These are phyloP conservation scores for Hylyphantes graminicola DNA, from an alignment of 1,140 invertebrate genomes.

Conservation along the genomic window DNA sequence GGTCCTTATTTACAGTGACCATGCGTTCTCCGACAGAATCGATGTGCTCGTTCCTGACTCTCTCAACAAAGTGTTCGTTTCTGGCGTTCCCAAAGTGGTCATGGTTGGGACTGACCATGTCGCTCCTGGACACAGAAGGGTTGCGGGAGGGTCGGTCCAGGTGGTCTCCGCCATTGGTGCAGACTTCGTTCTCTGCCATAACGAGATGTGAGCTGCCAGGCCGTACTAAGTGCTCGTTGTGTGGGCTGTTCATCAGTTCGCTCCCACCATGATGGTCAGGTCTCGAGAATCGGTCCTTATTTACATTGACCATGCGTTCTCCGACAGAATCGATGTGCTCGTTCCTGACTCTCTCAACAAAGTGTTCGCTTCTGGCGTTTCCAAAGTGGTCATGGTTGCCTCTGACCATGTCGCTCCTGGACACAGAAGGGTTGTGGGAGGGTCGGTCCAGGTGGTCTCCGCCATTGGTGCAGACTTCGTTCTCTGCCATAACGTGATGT, in stretches of 20 bases:
- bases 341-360: constrained; percentile 41
- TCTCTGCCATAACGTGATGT: constrained; percentile 26
- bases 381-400: constrained; percentile 49
- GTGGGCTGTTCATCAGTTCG: constrained; percentile 48
- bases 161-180: constrained; percentile 48
- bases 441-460: constrained; percentile 52
- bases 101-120: constrained; percentile 54
- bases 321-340: constrained; percentile 39
- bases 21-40: constrained; percentile 37
- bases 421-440: constrained; percentile 45
- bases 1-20: constrained; percentile 52
- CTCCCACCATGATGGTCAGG: constrained; percentile 46
- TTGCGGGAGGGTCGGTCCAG: constrained; percentile 49
- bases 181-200: constrained; percentile 39
- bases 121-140: no score
- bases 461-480: constrained; percentile 46
- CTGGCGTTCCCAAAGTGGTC: constrained; percentile 40
- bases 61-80: constrained; percentile 53
- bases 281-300: constrained; percentile 53
- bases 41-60: constrained; percentile 44
- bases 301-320: constrained; percentile 46
- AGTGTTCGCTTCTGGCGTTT: constrained; percentile 44
- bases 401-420: no score
- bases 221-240: constrained; percentile 44
- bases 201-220: constrained; percentile 20